Evolutionary conservation across 2,888 invertebrate species (phyloP).

Genomic region (Sinhomidia bicolor): DNA sequence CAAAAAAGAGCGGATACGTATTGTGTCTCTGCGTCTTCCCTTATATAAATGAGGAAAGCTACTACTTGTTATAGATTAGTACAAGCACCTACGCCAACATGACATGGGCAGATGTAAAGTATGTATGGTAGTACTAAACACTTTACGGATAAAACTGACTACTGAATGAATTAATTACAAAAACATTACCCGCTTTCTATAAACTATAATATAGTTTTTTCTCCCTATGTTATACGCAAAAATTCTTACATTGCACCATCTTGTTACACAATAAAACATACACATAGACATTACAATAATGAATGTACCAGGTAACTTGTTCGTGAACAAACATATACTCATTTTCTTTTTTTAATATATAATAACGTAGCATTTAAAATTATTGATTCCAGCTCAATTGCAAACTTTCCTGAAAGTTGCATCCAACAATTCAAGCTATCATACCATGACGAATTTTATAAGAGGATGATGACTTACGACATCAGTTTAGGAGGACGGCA

Average conservation of each 20-base stretch:
- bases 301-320: conserved; percentile 70
- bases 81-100: conserved; percentile 3
- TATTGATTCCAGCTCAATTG: conserved; percentile 67
- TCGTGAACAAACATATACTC: conserved; percentile 51
- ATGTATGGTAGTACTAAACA: conserved; percentile 1
- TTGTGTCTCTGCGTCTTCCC: neutral
- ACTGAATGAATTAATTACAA: conserved; percentile 21
- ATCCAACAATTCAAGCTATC: conserved; percentile 16
- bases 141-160: conserved; percentile 19
- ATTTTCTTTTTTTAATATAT: conserved; percentile 11
- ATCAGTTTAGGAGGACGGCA: conserved; percentile 55
- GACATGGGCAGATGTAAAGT: neutral
- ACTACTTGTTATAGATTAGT: neutral
- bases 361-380: conserved; percentile 6
- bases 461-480: conserved; percentile 7
- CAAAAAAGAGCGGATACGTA: neutral
- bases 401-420: conserved; percentile 3
- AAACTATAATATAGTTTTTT: neutral
- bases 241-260: conserved; percentile 56
- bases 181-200: conserved; percentile 14
- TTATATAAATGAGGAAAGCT: conserved; percentile 2
- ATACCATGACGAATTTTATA: neutral
- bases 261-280: conserved; percentile 60
- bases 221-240: neutral
- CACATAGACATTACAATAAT: conserved; percentile 51